A percentile compares a stretch with the other conserved stretches of the same genome.
Evolutionary conservation across 2,888 invertebrate species (phyloP).

Genomic region (Erebia epiphron): DNA sequence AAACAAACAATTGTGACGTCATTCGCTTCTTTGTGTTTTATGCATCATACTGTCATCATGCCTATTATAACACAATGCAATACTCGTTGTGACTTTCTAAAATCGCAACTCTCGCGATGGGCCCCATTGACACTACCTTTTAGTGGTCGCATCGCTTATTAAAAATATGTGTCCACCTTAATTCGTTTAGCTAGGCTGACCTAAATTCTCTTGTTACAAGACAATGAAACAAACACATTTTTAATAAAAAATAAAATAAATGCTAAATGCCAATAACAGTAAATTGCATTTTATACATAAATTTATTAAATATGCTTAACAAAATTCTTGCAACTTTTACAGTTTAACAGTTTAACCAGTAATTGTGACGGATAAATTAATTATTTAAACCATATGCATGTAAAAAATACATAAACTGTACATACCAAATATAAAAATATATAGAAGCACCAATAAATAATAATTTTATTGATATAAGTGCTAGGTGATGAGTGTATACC

Average conservation of each 20-base stretch:
- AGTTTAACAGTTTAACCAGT: neutral
- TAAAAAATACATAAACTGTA: conserved; percentile 19
- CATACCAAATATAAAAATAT: conserved; percentile 22
- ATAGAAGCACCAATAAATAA: conserved; percentile 30
- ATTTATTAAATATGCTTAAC: neutral
- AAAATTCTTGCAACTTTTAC: conserved; percentile 12
- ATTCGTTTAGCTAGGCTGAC: conserved; percentile 51
- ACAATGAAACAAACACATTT: conserved; percentile 33
- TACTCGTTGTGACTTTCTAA: too few relatives aligned
- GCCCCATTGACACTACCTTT: too few relatives aligned
- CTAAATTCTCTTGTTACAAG: conserved; percentile 47
- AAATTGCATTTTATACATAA: conserved; percentile 12
- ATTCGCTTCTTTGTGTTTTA: too few relatives aligned
- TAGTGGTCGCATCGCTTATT: neutral
- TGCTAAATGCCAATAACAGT: conserved; percentile 37
- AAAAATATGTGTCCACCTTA: neutral
- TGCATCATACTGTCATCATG: too few relatives aligned
- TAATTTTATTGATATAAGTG: conserved; percentile 24
- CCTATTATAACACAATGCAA: too few relatives aligned
- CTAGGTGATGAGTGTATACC: conserved; percentile 20
- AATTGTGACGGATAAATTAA: neutral
- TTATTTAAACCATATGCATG: conserved; percentile 18
- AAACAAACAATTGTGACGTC: too few relatives aligned
- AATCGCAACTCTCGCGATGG: too few relatives aligned
- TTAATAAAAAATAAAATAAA: conserved; percentile 42